These are phyloP conservation scores for Tromatobia lineatoria DNA, from an alignment of 2,888 invertebrate genomes.

Conservation along the genomic window DNA sequence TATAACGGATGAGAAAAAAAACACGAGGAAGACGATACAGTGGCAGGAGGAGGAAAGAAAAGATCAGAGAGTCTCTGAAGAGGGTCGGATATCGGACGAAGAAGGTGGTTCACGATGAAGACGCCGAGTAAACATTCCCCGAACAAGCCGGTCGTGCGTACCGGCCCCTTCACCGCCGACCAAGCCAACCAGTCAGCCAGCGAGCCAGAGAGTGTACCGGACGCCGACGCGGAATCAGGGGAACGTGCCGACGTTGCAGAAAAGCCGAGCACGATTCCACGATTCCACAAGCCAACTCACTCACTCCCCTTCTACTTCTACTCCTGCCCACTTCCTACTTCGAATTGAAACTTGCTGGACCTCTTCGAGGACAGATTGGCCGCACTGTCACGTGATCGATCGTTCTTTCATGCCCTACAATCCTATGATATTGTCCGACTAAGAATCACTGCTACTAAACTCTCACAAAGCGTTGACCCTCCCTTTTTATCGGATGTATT, in stretches of 20 bases:
- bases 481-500: background rate
- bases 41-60: slow-evolving; percentile 12
- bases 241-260: slow-evolving; percentile 72
- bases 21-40: slow-evolving; percentile 49
- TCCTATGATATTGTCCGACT: slow-evolving; percentile 52
- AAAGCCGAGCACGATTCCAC: slow-evolving; percentile 62
- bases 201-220: slow-evolving; percentile 51
- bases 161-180: slow-evolving; percentile 50
- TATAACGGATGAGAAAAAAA: slow-evolving; percentile 27
- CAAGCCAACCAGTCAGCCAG: slow-evolving; percentile 53
- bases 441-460: slow-evolving; percentile 21
- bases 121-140: slow-evolving; percentile 70
- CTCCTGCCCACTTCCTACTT: slow-evolving; percentile 27
- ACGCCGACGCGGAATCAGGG: slow-evolving; percentile 56
- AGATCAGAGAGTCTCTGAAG: slow-evolving; percentile 54
- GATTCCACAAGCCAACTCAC: slow-evolving; percentile 52
- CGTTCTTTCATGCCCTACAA: slow-evolving; percentile 57
- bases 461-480: background rate
- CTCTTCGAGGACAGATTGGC: slow-evolving; percentile 63
- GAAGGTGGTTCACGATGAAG: slow-evolving; percentile 68
- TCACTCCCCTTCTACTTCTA: slow-evolving; percentile 38
- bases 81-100: slow-evolving; percentile 68
- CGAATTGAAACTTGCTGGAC: slow-evolving; percentile 65
- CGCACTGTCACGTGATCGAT: slow-evolving; percentile 61
- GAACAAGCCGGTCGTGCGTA: slow-evolving; percentile 64